Conservation (phyloP, 2,113 vertebrate genomes). For the Hypomesus transpacificus region DNA sequence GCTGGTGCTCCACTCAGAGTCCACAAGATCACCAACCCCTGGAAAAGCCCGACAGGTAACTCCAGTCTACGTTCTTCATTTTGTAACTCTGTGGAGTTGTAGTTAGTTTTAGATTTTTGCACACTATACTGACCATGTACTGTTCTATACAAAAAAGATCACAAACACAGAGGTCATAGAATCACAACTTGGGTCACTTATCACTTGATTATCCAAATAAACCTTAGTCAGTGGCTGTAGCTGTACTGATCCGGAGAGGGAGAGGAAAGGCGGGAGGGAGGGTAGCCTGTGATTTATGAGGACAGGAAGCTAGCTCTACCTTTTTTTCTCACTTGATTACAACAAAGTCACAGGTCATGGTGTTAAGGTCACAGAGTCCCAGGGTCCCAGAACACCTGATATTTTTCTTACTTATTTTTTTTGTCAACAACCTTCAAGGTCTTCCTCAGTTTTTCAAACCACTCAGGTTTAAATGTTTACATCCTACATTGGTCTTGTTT, state of each 20-base stretch:
- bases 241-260: too few species aligned
- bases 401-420: not conserved
- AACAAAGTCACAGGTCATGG: constrained; percentile 14
- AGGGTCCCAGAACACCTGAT: constrained; percentile 18
- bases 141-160: too few species aligned
- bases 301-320: not conserved
- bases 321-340: constrained; percentile 5
- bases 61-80: not conserved
- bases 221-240: not conserved
- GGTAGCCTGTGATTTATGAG: constrained; percentile 3
- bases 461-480: not conserved
- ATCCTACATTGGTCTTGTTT: too few species aligned
- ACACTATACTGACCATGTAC: too few species aligned
- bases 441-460: not conserved
- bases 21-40: constrained; percentile 80
- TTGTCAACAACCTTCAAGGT: not conserved
- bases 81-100: not conserved
- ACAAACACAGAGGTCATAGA: not conserved
- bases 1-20: constrained; percentile 86
- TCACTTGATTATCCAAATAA: not conserved
- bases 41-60: constrained; percentile 86
- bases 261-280: not conserved
- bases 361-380: constrained; percentile 13
- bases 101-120: too few species aligned
- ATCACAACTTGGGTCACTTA: not conserved